A percentile compares a stretch with the other conserved stretches of the same genome.
These are phyloP conservation scores for Pseudopodoces humilis DNA, from an alignment of 2,113 vertebrate genomes.

Conservation along the genomic window DNA sequence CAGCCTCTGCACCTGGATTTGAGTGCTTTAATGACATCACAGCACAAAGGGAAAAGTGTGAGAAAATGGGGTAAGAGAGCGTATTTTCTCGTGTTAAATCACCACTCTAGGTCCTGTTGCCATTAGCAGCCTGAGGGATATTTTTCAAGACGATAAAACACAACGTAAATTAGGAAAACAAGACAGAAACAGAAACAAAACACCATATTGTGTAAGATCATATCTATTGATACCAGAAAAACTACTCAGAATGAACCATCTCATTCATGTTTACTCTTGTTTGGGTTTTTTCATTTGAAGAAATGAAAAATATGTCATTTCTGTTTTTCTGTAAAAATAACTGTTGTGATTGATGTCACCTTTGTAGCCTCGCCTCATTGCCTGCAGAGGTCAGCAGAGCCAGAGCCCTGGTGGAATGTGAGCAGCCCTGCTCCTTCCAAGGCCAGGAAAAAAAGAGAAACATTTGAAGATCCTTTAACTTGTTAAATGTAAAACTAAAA, in stretches of 20 bases:
- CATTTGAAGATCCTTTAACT: neutral
- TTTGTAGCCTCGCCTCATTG: neutral
- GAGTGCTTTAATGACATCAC: neutral
- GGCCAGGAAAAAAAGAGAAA: neutral
- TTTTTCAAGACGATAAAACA: conserved; percentile 22
- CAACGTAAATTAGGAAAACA: conserved; percentile 18
- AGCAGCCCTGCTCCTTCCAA: neutral
- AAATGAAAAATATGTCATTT: neutral
- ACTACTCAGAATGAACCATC: neutral
- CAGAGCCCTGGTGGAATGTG: neutral
- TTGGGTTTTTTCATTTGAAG: neutral
- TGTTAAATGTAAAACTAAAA: neutral
- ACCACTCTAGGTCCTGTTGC: neutral
- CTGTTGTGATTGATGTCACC: neutral
- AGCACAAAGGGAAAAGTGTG: neutral
- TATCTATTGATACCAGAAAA: neutral
- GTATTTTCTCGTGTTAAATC: neutral
- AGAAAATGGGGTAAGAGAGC: neutral
- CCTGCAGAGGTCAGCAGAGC: neutral
- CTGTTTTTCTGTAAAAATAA: neutral
- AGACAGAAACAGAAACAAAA: conserved; percentile 22
- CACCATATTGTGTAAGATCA: neutral
- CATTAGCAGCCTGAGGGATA: conserved; percentile 14
- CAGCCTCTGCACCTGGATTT: neutral
- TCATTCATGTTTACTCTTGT: neutral